Percentiles rank a stretch among this genome's conserved stretches.
Conservation (phyloP, 2,113 vertebrate genomes). For the Dasyornis broadbenti region DNA sequence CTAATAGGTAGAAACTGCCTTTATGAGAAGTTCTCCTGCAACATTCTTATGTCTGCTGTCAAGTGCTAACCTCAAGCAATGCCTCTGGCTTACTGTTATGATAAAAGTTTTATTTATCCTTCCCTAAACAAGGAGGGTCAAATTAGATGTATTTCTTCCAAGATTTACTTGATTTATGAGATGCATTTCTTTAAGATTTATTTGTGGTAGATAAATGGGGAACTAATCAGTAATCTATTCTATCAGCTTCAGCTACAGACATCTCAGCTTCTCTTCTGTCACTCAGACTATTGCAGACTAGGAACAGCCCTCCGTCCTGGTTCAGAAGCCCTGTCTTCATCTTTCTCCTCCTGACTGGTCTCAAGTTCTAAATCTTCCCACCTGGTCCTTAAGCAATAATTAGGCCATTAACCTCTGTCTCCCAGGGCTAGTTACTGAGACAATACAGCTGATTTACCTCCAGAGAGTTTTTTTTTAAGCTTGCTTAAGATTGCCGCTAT, state of each 20-base stretch:
- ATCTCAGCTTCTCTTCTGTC: not conserved
- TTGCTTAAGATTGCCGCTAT: not conserved
- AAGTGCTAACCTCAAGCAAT: not conserved
- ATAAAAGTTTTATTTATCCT: not conserved
- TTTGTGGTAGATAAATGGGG: not conserved
- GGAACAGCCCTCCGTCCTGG: rapidly evolving
- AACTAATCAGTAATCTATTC: not conserved
- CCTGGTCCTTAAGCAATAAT: not conserved
- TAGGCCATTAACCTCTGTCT: constrained; percentile 3
- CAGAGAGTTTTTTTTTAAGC: not conserved
- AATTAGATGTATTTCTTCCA: not conserved
- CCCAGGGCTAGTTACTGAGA: not conserved
- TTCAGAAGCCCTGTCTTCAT: not conserved
- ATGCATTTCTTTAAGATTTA: not conserved
- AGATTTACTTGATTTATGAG: not conserved
- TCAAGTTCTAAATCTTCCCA: not conserved
- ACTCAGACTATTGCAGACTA: not conserved
- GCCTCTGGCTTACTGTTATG: not conserved
- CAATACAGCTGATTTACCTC: not conserved
- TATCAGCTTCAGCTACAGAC: not conserved
- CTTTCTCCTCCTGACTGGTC: not conserved
- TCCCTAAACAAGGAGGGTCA: not conserved
- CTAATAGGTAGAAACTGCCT: not conserved
- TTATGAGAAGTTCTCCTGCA: not conserved
- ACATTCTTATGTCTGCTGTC: not conserved